Base-by-base conservation (phyloP, 53 echinoderm and acorn worm genomes). In the Echinarachnius parma region DNA sequence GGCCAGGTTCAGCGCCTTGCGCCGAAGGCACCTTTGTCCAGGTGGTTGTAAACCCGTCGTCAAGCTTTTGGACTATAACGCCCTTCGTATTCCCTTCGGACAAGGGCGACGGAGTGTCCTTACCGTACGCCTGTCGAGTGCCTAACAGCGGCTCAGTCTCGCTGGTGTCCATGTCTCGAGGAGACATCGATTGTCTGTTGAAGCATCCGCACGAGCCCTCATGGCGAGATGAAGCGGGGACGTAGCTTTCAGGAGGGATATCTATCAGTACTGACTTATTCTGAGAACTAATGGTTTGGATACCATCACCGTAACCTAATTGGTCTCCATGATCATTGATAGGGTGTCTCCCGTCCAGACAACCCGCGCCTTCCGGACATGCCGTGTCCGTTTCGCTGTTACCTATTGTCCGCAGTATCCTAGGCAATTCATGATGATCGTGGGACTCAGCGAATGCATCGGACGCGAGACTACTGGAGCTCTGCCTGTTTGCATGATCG, bases 1-100 rank as follows among this genome's bases (percentile, higher is more conserved):
- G 48, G 14, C 31, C 33, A 2, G 75, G 66, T 28, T 65, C 55
- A 10, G 44, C 52, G 9, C 15, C 26, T 32, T 74, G 59, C n/a
- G 37, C 42, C 3, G 81, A 81, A 16, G 79, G 77, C 2, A 85
- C 95, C 67, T 89, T 89, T 11, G 87, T 94, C 95, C 95, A 94
- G 13, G 86, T 90, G 8, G 95, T 90, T 8, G 95, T 94, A 36
- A 90, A 90, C 3, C 95, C 95, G 64, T 94, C 90, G 34, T 94
- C 95, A 1, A 94, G 59, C 49, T 87, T 82, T 53, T 94, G 95
- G 27, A 90, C 90, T 21, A 94, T 87, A 19, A 92, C 87, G 24
- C 32, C 53, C 46, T 67, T 72, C 1, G 80, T 21, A 28, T 67
- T 78, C 21, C 71, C 80, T 2, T 89, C 83, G 4, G 62, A 57